Evolutionary conservation across 2,113 vertebrate genomes (phyloP), one percentile per base, ranked within the genome.

Genomic region (Zosterops japonicus): DNA sequence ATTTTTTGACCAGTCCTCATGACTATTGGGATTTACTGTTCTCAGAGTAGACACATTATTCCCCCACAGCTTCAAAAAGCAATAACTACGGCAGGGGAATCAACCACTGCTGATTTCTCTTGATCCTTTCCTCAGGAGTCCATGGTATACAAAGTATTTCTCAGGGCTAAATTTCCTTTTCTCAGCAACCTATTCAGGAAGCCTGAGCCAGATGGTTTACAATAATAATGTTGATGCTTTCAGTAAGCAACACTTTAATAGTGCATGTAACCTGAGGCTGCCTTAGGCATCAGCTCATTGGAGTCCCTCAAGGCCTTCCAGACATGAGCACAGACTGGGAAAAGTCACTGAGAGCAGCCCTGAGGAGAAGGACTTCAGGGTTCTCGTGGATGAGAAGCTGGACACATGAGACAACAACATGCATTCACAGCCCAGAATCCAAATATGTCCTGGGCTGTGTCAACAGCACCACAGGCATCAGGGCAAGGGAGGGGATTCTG

Each of bases 51-150:
- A 60, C 9, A 42, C 13, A 41, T 87, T 79, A 52, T 64, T 85
- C 33, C 41, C 9, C 14, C 12, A 39, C 28, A 85, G 65, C 50
- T 96, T 93, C 82, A 76, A 65, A 93, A 89, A 56, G 56, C 41
- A 78, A 1, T 67, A 93, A 87, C 47, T 84, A 18, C 47, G 63
- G 72, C 41, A 70, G 31, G 27, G 27, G 39, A 89, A 76, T 53
- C 49, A 69, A 57, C 27, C 31, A 46, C 70, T 69, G 27, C 59
- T 85, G 85, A 49, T 28, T 92, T 90, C 59, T 65, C 55, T 87
- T 96, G 70, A 87, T 95, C 50, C 19, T 93, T 92, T 92, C 82
- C 87, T 41, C 67, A 57, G 90, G 41, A 90, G 49, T 57, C 20
- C 24, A 23, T 90, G 50, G 22, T 59, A 65, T 50, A 31, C 46